Evolutionary conservation across 2,113 vertebrate genomes (phyloP).

Genomic region (Athene cunicularia): DNA sequence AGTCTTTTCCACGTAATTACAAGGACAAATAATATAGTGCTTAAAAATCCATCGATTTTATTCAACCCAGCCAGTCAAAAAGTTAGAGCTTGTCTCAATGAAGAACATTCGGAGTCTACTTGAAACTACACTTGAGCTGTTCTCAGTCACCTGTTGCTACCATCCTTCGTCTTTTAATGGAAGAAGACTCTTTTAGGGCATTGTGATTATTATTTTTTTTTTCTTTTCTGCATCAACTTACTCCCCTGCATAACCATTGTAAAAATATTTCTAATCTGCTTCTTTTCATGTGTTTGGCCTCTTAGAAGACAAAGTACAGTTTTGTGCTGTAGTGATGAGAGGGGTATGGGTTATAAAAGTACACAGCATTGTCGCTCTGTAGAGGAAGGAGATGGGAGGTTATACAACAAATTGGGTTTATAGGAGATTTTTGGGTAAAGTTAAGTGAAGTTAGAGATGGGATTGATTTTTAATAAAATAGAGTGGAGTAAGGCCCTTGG

Average conservation of each 20-base stretch:
- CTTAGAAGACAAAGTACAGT: background rate
- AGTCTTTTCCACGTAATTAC: background rate
- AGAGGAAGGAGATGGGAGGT: background rate
- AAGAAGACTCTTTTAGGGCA: background rate
- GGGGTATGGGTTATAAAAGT: background rate
- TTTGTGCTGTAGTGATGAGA: background rate
- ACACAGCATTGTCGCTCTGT: background rate
- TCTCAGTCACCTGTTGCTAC: background rate
- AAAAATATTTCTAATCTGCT: background rate
- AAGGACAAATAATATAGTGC: background rate
- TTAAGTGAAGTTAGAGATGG: background rate
- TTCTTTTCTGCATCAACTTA: background rate
- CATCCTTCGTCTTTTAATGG: background rate
- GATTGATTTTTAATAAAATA: background rate
- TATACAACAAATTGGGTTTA: background rate
- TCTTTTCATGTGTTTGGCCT: background rate
- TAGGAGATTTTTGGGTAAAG: background rate
- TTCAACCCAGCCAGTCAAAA: background rate
- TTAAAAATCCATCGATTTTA: background rate
- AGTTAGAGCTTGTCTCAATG: background rate
- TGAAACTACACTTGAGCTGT: background rate
- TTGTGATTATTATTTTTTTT: background rate
- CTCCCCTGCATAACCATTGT: background rate
- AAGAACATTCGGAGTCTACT: background rate
- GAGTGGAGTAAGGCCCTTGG: background rate